phyloP scores from a whole-genome alignment of 2,888 invertebrate species.

The Epistrophe grossulariae region DNA sequence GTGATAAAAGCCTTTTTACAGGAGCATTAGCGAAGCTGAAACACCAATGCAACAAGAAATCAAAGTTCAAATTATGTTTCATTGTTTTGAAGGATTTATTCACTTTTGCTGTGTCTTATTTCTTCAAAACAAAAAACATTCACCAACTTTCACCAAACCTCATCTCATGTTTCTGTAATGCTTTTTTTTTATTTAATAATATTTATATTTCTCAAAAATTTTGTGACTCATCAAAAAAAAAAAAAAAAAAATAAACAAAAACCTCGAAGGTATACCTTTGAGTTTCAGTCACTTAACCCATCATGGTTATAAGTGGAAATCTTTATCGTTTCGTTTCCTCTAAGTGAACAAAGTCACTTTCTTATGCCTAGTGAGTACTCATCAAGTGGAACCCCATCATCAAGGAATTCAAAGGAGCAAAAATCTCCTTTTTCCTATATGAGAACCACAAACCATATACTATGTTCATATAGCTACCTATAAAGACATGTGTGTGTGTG shows the following conservation, averaged over 20 bases:
- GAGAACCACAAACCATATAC: neutral
- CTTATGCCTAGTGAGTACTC: slow-evolving; percentile 40
- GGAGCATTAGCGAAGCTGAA: no score
- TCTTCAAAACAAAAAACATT: no score
- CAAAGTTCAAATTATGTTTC: no score
- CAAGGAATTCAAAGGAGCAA: neutral
- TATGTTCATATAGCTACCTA: neutral
- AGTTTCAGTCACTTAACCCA: slow-evolving; percentile 21
- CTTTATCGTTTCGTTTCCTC: slow-evolving; percentile 17
- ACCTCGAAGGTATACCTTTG: neutral
- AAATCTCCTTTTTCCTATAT: neutral
- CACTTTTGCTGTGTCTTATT: no score
- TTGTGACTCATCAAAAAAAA: neutral
- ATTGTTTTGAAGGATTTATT: no score
- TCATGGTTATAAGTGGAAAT: slow-evolving; percentile 25
- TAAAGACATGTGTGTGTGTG: neutral
- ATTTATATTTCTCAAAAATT: neutral
- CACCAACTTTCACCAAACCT: neutral
- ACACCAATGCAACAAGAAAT: no score
- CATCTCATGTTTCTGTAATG: neutral
- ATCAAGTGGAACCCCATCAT: slow-evolving; percentile 12
- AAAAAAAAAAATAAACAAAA: neutral
- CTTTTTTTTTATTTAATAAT: neutral
- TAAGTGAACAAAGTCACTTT: slow-evolving; percentile 67
- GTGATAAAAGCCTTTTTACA: no score